Base-by-base conservation (phyloP, 2,797 vertebrate species). In the Sciurus carolinensis region DNA sequence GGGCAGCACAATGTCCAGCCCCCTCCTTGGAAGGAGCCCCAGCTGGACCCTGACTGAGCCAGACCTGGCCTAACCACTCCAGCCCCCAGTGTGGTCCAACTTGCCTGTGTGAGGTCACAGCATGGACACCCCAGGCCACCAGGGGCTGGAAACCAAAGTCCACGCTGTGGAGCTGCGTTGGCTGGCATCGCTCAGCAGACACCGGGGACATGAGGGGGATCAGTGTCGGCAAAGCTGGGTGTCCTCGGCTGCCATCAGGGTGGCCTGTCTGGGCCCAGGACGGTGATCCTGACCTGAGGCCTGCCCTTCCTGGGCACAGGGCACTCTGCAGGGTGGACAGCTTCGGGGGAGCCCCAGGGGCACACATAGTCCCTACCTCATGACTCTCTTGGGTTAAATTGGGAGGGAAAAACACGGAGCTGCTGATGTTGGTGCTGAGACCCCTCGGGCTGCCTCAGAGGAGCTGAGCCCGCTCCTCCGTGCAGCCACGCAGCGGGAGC, bases 401-500 rank as follows among this genome's bases (percentile, higher is more conserved):
- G 72, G 33, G 0, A 88, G 52, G 66, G 18, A 9, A 1, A 33
- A 54, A 81, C 33, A 39, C 3, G 28, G 92, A 97, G 83, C 87
- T 96, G 97, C 97, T 97, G 94, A 97, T 95, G 75, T 96, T 94
- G 90, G 97, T 72, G 93, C 97, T 98, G 97, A 97, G 98, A 96
- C 96, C 96, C 96, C 97, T 98, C 83, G 75, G 42, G 54, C 95
- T 92, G 96, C 39, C 39, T 39, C 39, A 54, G 54, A 36, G 36
- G 36, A 36, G 7, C 54, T 57, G 54, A 22, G 54, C 17, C 20
- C 18, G 0, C 54, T 22, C 54, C 18, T 57, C 54, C 22, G 54
- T 22, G 22, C 2, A 10, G 24, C 24, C 26, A 33, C 91, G 66
- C 88, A 24, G 36, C 59, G 76, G 82, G 50, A 33, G 22, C 80